Evolutionary conservation across 2,888 invertebrate species (phyloP).

Genomic region (Congeria kusceri): DNA sequence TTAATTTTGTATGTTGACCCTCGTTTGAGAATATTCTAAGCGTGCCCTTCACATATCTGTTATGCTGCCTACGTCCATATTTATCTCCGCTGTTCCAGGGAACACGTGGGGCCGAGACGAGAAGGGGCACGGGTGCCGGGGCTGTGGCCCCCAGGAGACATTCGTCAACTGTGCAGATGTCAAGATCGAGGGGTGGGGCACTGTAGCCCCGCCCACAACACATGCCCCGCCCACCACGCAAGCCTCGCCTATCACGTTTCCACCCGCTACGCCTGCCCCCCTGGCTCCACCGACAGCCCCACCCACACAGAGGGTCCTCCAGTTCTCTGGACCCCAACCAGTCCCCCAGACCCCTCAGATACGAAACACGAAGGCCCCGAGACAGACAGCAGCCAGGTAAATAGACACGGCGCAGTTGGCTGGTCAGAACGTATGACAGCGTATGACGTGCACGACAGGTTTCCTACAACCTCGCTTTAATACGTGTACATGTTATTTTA

Average conservation of each 20-base stretch:
- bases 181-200: constrained; percentile 42
- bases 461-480: no score
- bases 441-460: no score
- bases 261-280: constrained; percentile 13
- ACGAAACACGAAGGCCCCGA: no score
- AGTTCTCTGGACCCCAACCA: background rate
- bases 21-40: background rate
- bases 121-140: constrained; percentile 43
- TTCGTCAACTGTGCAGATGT: constrained; percentile 62
- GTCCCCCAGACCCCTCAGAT: no score
- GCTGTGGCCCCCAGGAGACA: constrained; percentile 56
- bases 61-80: no score
- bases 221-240: background rate
- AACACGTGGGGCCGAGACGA: constrained; percentile 51
- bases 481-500: no score
- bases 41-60: background rate
- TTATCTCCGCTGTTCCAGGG: background rate
- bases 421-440: no score
- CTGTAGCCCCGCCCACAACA: constrained; percentile 1
- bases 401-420: no score
- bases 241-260: background rate
- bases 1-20: background rate
- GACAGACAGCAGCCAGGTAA: no score
- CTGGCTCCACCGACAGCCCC: constrained; percentile 14
- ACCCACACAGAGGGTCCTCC: background rate